A percentile compares a stretch with the other conserved stretches of the same genome.
Evolutionary conservation across 2,113 vertebrate species (phyloP).

Genomic region (Atlantisia rogersi): DNA sequence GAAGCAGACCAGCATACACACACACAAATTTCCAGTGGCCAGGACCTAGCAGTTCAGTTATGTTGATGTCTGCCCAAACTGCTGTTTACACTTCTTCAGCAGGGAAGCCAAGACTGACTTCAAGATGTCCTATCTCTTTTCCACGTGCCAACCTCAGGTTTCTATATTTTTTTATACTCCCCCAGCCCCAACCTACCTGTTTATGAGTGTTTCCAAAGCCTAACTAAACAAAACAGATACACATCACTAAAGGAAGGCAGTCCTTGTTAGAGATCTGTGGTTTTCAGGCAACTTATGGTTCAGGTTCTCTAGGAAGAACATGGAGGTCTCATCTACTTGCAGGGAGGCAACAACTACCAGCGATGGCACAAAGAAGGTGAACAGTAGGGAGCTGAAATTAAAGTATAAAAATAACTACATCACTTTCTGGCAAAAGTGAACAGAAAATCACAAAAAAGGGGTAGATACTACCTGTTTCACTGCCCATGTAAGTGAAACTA

Average conservation of each 20-base stretch:
- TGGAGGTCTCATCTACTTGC: not conserved
- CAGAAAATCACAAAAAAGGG: not conserved
- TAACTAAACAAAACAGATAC: not conserved
- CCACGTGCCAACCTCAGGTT: not conserved
- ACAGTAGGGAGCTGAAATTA: not conserved
- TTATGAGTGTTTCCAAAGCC: not conserved
- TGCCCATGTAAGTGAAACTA: not conserved
- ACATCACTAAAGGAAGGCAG: not conserved
- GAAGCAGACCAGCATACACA: not conserved
- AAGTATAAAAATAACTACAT: not conserved
- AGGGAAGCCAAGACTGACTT: not conserved
- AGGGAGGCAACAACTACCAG: no score
- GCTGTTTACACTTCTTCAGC: not conserved
- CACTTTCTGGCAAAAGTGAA: not conserved
- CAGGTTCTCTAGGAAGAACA: not conserved
- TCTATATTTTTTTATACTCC: not conserved
- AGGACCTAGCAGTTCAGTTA: not conserved
- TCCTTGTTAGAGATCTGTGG: not conserved
- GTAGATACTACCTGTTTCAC: not conserved
- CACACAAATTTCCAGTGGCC: not conserved
- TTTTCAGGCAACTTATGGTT: not conserved
- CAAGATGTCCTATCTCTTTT: not conserved
- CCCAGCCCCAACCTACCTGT: not conserved
- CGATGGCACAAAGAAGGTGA: fast-evolving
- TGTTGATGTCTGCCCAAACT: not conserved